phyloP scores from a whole-genome alignment of 1,140 invertebrate species.

The Drosophila lowei region DNA sequence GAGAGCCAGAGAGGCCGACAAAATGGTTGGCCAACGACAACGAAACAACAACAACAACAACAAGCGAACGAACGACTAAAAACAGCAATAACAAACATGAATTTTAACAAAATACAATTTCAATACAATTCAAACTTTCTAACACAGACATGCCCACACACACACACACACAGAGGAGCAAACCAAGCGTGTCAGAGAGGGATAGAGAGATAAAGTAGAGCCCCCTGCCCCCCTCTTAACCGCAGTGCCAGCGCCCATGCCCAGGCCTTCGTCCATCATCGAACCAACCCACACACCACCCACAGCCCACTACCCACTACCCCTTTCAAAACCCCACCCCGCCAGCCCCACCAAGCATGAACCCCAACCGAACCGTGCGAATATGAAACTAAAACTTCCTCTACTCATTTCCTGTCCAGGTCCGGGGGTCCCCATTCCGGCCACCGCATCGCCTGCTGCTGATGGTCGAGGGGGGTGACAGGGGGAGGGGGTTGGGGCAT shows the following conservation, averaged over 20 bases:
- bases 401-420: conserved; percentile 73
- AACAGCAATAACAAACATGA: conserved; percentile 79
- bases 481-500: not conserved
- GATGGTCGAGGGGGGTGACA: conserved; percentile 14
- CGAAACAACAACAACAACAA: conserved; percentile 62
- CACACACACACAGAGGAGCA: conserved; percentile 3
- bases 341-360: not conserved
- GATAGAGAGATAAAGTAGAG: conserved; percentile 23
- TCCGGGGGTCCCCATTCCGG: not conserved
- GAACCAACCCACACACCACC: conserved; percentile 4
- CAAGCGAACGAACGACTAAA: conserved; percentile 41
- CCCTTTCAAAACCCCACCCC: not conserved
- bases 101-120: conserved; percentile 83
- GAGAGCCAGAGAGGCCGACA: conserved; percentile 57
- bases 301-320: not conserved
- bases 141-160: conserved; percentile 56
- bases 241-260: conserved; percentile 65
- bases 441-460: conserved; percentile 49
- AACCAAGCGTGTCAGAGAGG: conserved; percentile 16
- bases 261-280: conserved; percentile 5
- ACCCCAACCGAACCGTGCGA: conserved; percentile 36
- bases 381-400: conserved; percentile 82
- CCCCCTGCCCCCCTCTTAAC: conserved; percentile 31
- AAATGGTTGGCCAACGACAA: conserved; percentile 78
- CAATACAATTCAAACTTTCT: conserved; percentile 83